These are phyloP conservation scores for Bombus terrestris DNA, from an alignment of 1,140 invertebrate species.

Conservation along the genomic window DNA sequence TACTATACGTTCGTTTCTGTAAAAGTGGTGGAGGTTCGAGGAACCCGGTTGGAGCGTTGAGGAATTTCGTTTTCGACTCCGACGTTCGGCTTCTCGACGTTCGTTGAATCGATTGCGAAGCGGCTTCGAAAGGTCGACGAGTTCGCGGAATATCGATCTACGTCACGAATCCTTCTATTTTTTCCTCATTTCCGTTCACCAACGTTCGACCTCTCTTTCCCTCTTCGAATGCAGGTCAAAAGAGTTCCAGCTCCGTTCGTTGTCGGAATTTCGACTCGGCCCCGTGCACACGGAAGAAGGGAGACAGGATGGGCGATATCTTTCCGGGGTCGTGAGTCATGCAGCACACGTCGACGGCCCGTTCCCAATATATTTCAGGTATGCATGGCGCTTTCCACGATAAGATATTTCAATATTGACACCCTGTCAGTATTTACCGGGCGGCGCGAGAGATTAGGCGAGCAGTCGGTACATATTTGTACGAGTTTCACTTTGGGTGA, in stretches of 20 bases:
- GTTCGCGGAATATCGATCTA: constrained; percentile 25
- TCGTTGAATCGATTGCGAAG: background rate
- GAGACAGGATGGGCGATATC: constrained; percentile 31
- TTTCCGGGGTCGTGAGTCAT: constrained; percentile 67
- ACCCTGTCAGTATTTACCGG: constrained; percentile 73
- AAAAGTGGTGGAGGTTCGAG: background rate
- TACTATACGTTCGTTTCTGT: background rate
- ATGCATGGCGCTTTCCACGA: constrained; percentile 70
- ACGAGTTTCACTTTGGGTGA: constrained; percentile 73
- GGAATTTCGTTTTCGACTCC: too few relatives aligned
- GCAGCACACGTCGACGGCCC: constrained; percentile 56
- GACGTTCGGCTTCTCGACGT: too few relatives aligned
- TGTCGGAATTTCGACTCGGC: constrained; percentile 2
- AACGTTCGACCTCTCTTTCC: background rate
- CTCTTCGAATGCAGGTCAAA: constrained; percentile 33
- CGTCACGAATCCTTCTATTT: constrained; percentile 30
- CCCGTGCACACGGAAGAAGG: background rate
- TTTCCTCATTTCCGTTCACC: background rate
- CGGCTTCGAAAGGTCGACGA: background rate
- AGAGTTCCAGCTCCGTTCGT: background rate
- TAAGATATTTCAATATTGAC: constrained; percentile 81
- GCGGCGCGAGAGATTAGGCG: constrained; percentile 71
- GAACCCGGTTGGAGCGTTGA: background rate
- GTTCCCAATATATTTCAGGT: constrained; percentile 68
- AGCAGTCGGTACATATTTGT: constrained; percentile 74